Percentiles rank a stretch among this genome's conserved stretches.
phyloP scores from a whole-genome alignment of 2,113 vertebrate species.

The Regulus satrapa region DNA sequence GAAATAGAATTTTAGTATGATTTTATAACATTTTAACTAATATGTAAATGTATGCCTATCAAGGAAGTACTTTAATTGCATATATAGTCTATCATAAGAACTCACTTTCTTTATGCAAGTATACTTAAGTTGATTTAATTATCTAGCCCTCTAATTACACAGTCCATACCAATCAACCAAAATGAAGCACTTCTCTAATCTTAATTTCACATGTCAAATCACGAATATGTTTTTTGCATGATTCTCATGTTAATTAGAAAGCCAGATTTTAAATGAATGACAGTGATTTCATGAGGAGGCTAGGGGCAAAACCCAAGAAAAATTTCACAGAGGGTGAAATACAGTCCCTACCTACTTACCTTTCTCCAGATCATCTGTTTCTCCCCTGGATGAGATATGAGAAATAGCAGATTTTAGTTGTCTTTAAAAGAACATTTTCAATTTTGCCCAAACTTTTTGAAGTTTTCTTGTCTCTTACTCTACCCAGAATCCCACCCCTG shows the following conservation, averaged over 20 bases:
- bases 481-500: background rate
- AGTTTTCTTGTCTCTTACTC: background rate
- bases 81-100: constrained; percentile 33
- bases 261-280: background rate
- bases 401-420: background rate
- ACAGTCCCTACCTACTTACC: background rate
- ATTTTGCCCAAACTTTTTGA: background rate
- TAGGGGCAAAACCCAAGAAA: background rate
- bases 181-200: constrained; percentile 43
- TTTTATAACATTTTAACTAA: constrained; percentile 41
- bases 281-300: background rate
- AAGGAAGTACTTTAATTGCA: constrained; percentile 50
- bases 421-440: background rate
- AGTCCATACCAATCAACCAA: constrained; percentile 58
- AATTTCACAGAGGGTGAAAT: background rate
- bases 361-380: background rate
- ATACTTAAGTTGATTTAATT: constrained; percentile 55
- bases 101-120: constrained; percentile 31
- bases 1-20: background rate
- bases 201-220: constrained; percentile 45
- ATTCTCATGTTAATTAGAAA: constrained; percentile 2
- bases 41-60: constrained; percentile 41
- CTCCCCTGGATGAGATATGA: background rate
- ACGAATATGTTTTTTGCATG: background rate
- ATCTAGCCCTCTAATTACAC: constrained; percentile 42